phyloP scores from a whole-genome alignment of 2,888 invertebrate genomes.

The Lochmaea capreae region DNA sequence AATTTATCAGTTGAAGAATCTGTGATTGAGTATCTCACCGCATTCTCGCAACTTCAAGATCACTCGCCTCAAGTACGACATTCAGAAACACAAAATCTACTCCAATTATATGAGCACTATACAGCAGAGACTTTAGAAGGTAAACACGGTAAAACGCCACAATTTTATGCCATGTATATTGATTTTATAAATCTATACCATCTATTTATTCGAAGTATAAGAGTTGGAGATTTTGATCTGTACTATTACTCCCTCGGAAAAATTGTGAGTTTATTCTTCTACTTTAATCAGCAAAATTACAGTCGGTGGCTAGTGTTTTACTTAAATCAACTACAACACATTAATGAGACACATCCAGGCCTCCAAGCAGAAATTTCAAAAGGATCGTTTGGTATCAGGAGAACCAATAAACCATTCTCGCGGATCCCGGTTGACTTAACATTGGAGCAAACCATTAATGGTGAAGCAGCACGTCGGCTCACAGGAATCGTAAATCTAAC shows the following conservation, averaged over 20 bases:
- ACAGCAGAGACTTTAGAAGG: constrained; percentile 16
- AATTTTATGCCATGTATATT: constrained; percentile 18
- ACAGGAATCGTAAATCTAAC: constrained; percentile 36
- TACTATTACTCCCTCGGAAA: constrained; percentile 10
- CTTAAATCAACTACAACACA: constrained; percentile 23
- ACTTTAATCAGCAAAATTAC: constrained; percentile 38
- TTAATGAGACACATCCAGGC: constrained; percentile 33
- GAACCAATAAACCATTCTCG: constrained; percentile 40
- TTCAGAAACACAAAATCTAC: constrained; percentile 15
- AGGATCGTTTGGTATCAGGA: constrained; percentile 44
- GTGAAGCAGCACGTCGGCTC: constrained; percentile 38
- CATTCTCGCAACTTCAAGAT: constrained; percentile 16
- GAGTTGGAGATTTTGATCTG: constrained; percentile 6
- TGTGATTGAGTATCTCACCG: constrained; percentile 13
- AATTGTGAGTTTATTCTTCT: constrained; percentile 28
- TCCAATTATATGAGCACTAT: constrained; percentile 19
- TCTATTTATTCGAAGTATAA: constrained; percentile 16
- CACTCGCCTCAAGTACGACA: constrained; percentile 11
- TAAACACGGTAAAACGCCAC: constrained; percentile 21
- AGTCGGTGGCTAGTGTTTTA: constrained; percentile 36
- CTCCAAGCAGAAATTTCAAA: constrained; percentile 27
- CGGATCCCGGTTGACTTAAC: constrained; percentile 40
- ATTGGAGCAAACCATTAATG: constrained; percentile 42
- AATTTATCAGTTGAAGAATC: constrained; percentile 21
- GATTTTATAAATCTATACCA: constrained; percentile 20